A percentile compares a stretch with the other conserved stretches of the same genome.
Evolutionary conservation across 1,140 invertebrate genomes (phyloP).

Genomic region (Hyles vespertilio): DNA sequence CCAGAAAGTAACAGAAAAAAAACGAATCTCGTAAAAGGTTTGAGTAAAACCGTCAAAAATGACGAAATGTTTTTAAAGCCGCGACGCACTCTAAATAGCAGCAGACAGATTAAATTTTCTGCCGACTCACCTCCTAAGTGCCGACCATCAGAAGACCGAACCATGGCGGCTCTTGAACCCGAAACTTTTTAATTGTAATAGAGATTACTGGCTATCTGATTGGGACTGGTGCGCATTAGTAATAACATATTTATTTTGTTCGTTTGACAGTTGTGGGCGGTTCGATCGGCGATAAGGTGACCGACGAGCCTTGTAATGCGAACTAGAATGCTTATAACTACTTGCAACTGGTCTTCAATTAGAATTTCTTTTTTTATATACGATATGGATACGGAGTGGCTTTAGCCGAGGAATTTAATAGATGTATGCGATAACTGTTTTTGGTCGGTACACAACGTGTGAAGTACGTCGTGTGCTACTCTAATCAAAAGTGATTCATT

Average conservation of each 20-base stretch:
- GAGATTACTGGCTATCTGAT: conserved; percentile 70
- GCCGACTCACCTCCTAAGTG: conserved; percentile 40
- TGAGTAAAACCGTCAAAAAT: not conserved
- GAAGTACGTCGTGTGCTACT: too few relatives aligned
- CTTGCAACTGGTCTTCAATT: conserved; percentile 38
- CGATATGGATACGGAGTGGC: not conserved
- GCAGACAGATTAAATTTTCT: conserved; percentile 19
- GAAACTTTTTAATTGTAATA: conserved; percentile 66
- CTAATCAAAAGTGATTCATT: too few relatives aligned
- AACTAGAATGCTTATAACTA: conserved; percentile 42
- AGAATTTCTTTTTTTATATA: conserved; percentile 27
- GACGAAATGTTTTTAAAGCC: not conserved
- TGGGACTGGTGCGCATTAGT: conserved; percentile 55
- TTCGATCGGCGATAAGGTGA: conserved; percentile 48
- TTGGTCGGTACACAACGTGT: too few relatives aligned
- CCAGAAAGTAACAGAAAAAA: conserved; percentile 16
- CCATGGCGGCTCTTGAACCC: conserved; percentile 32
- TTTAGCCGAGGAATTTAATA: too few relatives aligned
- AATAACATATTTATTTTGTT: conserved; percentile 72
- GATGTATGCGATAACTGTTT: too few relatives aligned
- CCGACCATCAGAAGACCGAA: conserved; percentile 6
- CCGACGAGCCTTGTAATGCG: conserved; percentile 39
- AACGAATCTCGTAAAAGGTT: too few relatives aligned
- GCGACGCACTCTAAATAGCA: not conserved
- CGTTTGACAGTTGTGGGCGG: conserved; percentile 68